Base-by-base conservation (phyloP, 2,113 vertebrate species). In the Pseudorhombus dupliciocellatus region DNA sequence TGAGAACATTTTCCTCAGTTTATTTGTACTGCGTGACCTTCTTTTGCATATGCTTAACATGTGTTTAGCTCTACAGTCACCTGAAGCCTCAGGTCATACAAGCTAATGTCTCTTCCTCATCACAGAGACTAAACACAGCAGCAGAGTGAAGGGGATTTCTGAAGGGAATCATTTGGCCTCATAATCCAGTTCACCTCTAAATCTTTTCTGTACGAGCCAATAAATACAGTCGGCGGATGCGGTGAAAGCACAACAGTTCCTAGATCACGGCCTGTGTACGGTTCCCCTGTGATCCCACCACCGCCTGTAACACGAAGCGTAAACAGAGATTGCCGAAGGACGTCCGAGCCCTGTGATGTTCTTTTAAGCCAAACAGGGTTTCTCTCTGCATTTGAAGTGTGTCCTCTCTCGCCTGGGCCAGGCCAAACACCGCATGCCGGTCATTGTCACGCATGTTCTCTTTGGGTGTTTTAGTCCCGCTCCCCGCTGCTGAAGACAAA, bases 381-480 rank as follows among this genome's bases (percentile, higher is more conserved):
- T 63, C 69, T 72, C 15, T 31, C 28, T 59, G 26, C 24, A 46
- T 9, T 63, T 78, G 55, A 85, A 70, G 73, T 65, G 22, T 44
- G 68, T 85, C 61, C 68, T 50, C 55, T 59, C 66, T 83, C 70
- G 68, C 57, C 61, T 73, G 57, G 14, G 0, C 72, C 7, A 56
- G 24, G 59, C 61, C 63, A 88, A 85, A 88, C 70, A 83, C 26
- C 34, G 25, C 46, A 67, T 52, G 40, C 77, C 77, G 48, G 44
- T 55, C 55, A 81, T 88, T 89, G 84, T 88, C 50, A 25, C 4
- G 21, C 50, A 53, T 73, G 73, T 74, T 85, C 55, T 64, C 84
- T 70, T 83, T 89, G 75, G 75, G 34, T 69, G 25, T 44, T 72
- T 54, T 22, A 9, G 34, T 56, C 58, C 37, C 0, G 4, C 58